A percentile compares a stretch with the other conserved stretches of the same genome.
phyloP scores from a whole-genome alignment of 2,797 vertebrate species.

The Benthosema pterotum region DNA sequence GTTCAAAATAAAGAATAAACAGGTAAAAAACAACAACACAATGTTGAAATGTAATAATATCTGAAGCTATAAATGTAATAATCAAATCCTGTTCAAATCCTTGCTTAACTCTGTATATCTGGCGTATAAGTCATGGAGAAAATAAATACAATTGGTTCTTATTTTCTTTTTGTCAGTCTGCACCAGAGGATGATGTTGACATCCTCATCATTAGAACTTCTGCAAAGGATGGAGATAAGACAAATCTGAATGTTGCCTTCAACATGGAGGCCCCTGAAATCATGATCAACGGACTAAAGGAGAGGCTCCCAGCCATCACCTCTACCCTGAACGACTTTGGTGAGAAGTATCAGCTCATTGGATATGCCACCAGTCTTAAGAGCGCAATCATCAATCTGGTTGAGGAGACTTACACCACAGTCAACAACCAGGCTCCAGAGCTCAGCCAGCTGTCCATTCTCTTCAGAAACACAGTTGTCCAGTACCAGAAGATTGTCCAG shows the following conservation, averaged over 20 bases:
- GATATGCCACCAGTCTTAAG: constrained; percentile 72
- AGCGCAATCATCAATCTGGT: constrained; percentile 64
- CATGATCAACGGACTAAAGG: constrained; percentile 77
- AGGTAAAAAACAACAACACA: no score
- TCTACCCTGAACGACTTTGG: constrained; percentile 73
- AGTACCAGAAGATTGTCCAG: constrained; percentile 57
- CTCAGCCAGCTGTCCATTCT: constrained; percentile 74
- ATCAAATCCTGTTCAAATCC: no score
- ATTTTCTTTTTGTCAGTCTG: constrained; percentile 69
- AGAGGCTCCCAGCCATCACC: constrained; percentile 75
- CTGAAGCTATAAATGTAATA: no score
- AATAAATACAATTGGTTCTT: not conserved
- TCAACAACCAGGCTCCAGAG: constrained; percentile 60
- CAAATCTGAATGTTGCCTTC: constrained; percentile 81
- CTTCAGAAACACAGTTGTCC: constrained; percentile 67
- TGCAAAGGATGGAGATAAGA: constrained; percentile 58
- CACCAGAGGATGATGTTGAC: constrained; percentile 80
- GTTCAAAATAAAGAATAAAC: no score
- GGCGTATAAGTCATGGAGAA: no score
- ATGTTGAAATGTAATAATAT: no score
- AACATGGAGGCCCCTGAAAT: constrained; percentile 75
- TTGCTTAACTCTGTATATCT: no score
- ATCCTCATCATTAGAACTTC: constrained; percentile 78
- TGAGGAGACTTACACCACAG: constrained; percentile 61
- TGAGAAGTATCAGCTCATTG: constrained; percentile 79